These are phyloP conservation scores for Sarcophaga rosellei DNA, from an alignment of 2,888 invertebrate genomes.

Conservation along the genomic window DNA sequence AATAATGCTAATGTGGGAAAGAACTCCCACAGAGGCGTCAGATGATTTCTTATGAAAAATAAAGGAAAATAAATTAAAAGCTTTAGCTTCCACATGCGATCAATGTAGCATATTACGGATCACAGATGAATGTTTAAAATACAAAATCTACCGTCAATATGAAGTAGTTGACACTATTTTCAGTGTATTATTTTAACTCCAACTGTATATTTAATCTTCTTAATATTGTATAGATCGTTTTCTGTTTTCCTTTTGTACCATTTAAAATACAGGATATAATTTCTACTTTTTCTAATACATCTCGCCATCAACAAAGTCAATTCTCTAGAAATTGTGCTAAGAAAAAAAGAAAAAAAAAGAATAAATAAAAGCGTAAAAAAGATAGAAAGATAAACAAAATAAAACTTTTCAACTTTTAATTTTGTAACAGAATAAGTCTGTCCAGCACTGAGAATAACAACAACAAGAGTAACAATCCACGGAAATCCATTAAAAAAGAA, in stretches of 20 bases:
- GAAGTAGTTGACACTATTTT: background rate
- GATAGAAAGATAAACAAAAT: constrained; percentile 35
- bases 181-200: constrained; percentile 45
- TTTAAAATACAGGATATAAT: constrained; percentile 22
- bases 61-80: too few relatives aligned
- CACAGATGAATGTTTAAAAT: background rate
- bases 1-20: too few relatives aligned
- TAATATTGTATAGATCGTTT: background rate
- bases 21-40: too few relatives aligned
- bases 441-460: background rate
- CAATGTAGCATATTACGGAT: background rate
- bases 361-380: constrained; percentile 3
- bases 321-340: too few relatives aligned
- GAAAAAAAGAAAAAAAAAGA: background rate
- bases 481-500: constrained; percentile 64
- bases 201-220: constrained; percentile 25
- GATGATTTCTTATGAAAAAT: too few relatives aligned
- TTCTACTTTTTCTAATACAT: constrained; percentile 29
- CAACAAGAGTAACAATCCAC: constrained; percentile 20
- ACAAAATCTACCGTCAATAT: too few relatives aligned
- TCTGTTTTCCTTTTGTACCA: constrained; percentile 14
- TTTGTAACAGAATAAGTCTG: constrained; percentile 57
- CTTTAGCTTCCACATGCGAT: too few relatives aligned
- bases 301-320: too few relatives aligned
- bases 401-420: constrained; percentile 54